Conservation (phyloP, 1,140 invertebrate genomes). For the Phthorimaea operculella region DNA sequence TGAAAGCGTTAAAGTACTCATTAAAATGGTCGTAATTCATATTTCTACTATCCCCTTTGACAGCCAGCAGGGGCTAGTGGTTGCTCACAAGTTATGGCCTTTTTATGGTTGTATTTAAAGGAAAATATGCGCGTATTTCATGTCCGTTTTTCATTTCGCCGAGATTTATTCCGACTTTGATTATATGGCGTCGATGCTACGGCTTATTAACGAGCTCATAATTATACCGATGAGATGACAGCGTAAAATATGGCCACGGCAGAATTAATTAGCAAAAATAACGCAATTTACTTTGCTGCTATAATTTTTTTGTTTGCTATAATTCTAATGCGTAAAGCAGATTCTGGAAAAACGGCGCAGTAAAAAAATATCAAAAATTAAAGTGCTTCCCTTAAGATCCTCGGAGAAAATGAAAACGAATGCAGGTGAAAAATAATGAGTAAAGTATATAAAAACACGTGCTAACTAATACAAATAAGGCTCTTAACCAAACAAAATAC, state of each 20-base stretch:
- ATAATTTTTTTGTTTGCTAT: not conserved
- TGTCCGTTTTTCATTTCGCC: constrained; percentile 50
- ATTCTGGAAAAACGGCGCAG: no score
- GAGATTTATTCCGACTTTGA: constrained; percentile 57
- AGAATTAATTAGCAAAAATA: constrained; percentile 24
- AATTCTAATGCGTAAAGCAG: no score
- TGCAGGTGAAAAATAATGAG: constrained; percentile 25
- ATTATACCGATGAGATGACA: constrained; percentile 33
- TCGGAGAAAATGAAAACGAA: constrained; percentile 9
- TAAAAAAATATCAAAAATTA: no score
- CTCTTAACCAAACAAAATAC: constrained; percentile 57
- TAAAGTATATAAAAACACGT: constrained; percentile 47
- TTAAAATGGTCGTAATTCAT: constrained; percentile 59
- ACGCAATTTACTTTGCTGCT: not conserved
- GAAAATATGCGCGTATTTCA: constrained; percentile 53
- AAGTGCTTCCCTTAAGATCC: no score
- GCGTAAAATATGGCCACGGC: constrained; percentile 25
- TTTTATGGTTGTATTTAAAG: constrained; percentile 56
- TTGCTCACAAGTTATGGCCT: constrained; percentile 49
- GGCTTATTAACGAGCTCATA: constrained; percentile 49
- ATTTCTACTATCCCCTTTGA: constrained; percentile 57
- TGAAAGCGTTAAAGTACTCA: constrained; percentile 64
- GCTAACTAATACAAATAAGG: constrained; percentile 62
- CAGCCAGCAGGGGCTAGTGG: constrained; percentile 41
- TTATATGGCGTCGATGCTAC: constrained; percentile 51